Percentiles rank a stretch among this genome's conserved stretches.
Conservation (phyloP, 2,797 vertebrate genomes). For the Otolemur crassicaudatus region DNA sequence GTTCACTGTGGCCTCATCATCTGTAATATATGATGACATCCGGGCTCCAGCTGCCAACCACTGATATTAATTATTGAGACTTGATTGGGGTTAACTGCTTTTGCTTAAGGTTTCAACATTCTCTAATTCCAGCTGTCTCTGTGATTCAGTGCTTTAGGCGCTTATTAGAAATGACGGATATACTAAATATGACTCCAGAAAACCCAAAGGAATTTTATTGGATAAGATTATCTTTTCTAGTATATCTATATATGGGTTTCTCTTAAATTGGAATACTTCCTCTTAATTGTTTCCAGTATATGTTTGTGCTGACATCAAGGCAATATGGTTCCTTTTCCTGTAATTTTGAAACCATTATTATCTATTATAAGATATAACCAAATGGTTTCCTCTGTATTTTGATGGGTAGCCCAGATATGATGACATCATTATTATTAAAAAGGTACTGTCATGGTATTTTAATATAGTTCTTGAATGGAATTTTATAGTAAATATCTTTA, state of each 20-base stretch:
- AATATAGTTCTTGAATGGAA: not conserved
- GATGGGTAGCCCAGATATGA: not conserved
- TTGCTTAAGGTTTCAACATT: constrained; percentile 32
- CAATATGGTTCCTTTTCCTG: not conserved
- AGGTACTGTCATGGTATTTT: not conserved
- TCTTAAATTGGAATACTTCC: not conserved
- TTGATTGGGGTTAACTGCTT: constrained; percentile 57
- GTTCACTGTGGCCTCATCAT: constrained; percentile 17
- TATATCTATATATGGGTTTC: not conserved
- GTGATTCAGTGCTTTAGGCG: not conserved
- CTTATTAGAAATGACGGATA: constrained; percentile 29
- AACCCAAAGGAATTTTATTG: not conserved
- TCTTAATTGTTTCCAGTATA: not conserved
- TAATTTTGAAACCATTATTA: not conserved
- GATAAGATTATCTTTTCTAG: not conserved
- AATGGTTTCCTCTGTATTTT: not conserved
- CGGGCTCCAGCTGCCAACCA: not conserved
- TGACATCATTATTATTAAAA: not conserved
- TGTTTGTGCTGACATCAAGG: not conserved
- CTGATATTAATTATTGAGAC: constrained; percentile 31
- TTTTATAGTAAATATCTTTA: not conserved
- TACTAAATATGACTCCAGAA: constrained; percentile 14
- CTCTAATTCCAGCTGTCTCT: not conserved
- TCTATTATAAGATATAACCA: not conserved
- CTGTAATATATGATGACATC: constrained; percentile 27